Evolutionary conservation across 2,113 vertebrate genomes (phyloP), one percentile per base, ranked within the genome.

Genomic region (Ceratotherium simum): DNA sequence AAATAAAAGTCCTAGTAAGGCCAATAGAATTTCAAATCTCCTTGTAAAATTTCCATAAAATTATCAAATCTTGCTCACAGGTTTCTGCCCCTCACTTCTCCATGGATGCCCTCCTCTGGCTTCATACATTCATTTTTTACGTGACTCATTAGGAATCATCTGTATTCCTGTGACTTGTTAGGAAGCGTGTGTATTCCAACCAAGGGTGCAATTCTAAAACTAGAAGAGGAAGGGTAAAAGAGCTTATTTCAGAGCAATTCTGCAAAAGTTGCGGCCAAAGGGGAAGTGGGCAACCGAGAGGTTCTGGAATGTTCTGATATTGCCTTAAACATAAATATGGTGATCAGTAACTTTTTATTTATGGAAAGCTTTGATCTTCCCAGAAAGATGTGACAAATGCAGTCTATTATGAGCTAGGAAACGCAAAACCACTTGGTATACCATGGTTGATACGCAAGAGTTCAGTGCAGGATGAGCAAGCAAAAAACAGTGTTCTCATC

Each of bases 371-470:
- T 97, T 84, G 42, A 87, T 89, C 42, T 56, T 83, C 80, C 72
- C 64, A 93, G 67, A 93, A 73, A 96, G 58, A 67, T 48, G 18
- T 27, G 80, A 73, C 70, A 67, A 73, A 85, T 73, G 29, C 23
- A 73, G 96, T 81, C 54, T 64, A 60, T 96, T 69, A 79, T 81
- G 58, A 93, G 58, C 69, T 80, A 95, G 73, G 27, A 83, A 93
- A 92, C 60, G n/a, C 36, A 90, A 96, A 92, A 42, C 29, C 31
- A 80, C 58, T 97, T 83, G 33, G 36, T 80, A 65, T 51, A 51
- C 25, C 4, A 21, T 33, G 39, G 36, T 46, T 95, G 64, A 87
- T 51, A 73, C 16, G 7, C 25, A 82, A 92, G 39, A 87, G 65
- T 70, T 95, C 79, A 91, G 4, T 67, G 46, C 5, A 64, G 81